These are phyloP conservation scores for Ctenopoma kingsleyae DNA, from an alignment of 2,797 vertebrate genomes.

Conservation along the genomic window DNA sequence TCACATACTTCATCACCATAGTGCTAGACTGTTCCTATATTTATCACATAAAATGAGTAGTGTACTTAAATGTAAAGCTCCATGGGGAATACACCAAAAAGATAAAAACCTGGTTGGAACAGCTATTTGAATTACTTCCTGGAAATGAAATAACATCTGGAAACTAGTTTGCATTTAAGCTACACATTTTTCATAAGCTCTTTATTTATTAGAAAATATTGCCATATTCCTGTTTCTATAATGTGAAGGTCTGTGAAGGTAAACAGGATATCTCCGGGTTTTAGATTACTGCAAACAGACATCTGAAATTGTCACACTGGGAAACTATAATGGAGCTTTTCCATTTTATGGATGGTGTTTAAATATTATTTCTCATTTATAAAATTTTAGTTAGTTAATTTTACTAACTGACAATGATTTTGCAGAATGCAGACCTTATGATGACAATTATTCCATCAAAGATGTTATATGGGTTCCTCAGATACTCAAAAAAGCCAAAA, in stretches of 20 bases:
- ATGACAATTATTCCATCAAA: slow-evolving; percentile 98
- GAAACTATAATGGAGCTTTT: not conserved
- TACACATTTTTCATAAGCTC: no score
- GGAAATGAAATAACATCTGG: not conserved
- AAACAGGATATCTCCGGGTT: no score
- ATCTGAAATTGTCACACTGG: no score
- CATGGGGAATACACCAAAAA: not conserved
- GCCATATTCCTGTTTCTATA: no score
- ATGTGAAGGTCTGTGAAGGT: no score
- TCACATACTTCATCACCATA: not conserved
- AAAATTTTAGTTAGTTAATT: no score
- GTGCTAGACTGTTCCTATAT: not conserved
- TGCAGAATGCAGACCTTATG: slow-evolving; percentile 86
- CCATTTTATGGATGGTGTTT: not conserved
- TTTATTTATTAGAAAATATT: no score
- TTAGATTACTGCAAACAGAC: no score
- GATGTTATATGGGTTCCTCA: slow-evolving; percentile 96
- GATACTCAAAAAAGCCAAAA: slow-evolving; percentile 94
- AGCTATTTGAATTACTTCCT: not conserved
- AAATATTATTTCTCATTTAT: not conserved
- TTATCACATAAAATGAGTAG: not conserved
- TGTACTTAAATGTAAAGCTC: not conserved
- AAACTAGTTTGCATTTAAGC: not conserved
- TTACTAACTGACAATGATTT: not conserved
- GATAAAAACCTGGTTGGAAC: not conserved